A percentile compares a stretch with the other conserved stretches of the same genome.
phyloP scores from a whole-genome alignment of 2,888 invertebrate genomes.

The Timandra comae region DNA sequence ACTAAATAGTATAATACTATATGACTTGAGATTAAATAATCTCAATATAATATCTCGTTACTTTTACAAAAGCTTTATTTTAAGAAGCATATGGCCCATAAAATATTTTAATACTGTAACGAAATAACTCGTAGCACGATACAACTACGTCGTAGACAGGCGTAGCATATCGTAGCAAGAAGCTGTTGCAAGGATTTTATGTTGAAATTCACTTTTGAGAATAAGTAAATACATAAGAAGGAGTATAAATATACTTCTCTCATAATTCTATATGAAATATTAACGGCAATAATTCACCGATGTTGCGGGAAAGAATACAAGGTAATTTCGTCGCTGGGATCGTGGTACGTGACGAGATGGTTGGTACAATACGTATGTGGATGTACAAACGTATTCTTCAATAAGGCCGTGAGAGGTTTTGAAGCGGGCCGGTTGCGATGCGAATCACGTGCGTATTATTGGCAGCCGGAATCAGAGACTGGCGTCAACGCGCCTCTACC shows the following conservation, averaged over 20 bases:
- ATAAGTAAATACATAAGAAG: not conserved
- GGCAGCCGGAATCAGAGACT: slow-evolving; percentile 60
- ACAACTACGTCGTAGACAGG: not conserved
- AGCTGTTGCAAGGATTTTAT: not conserved
- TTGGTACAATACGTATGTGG: slow-evolving; percentile 28
- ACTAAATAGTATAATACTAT: too few species aligned
- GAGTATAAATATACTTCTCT: slow-evolving; percentile 4
- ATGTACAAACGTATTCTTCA: slow-evolving; percentile 44
- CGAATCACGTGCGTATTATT: slow-evolving; percentile 67
- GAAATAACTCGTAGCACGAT: slow-evolving; percentile 3
- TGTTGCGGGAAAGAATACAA: slow-evolving; percentile 23
- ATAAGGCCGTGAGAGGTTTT: slow-evolving; percentile 38
- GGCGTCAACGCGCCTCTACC: slow-evolving; percentile 41
- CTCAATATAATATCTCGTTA: too few species aligned
- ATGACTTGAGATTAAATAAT: too few species aligned
- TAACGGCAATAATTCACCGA: slow-evolving; percentile 17
- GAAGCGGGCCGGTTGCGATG: slow-evolving; percentile 36
- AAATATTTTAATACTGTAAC: too few species aligned
- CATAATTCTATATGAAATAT: slow-evolving; percentile 14
- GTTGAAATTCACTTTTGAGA: too few species aligned
- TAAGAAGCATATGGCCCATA: too few species aligned
- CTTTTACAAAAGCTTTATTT: too few species aligned
- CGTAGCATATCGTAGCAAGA: slow-evolving; percentile 6
- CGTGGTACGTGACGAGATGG: slow-evolving; percentile 32
- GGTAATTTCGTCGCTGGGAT: slow-evolving; percentile 18